phyloP scores from a whole-genome alignment of 2,113 vertebrate genomes.

The Sminthopsis crassicaudata region DNA sequence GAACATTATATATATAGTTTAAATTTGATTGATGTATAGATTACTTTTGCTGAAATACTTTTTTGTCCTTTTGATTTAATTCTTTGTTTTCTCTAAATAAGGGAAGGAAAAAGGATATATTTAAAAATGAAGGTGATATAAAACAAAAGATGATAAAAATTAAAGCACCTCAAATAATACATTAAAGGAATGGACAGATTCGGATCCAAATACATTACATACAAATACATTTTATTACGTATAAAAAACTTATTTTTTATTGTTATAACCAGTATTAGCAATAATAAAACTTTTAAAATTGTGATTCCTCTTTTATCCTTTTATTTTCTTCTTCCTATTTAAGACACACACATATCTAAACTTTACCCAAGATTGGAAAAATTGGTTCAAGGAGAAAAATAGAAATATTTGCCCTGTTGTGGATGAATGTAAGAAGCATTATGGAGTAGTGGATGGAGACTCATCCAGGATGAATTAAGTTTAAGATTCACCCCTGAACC shows the following conservation, averaged over 20 bases:
- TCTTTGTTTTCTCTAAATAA: background rate
- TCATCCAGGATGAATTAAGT: background rate
- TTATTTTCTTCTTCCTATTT: constrained; percentile 14
- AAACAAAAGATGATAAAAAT: background rate
- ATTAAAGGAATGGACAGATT: background rate
- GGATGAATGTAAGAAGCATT: background rate
- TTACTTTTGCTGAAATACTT: background rate
- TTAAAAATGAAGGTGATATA: background rate
- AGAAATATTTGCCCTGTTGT: background rate
- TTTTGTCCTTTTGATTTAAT: background rate
- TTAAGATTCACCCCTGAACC: background rate
- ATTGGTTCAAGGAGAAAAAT: background rate
- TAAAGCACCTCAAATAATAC: background rate
- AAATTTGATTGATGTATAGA: background rate
- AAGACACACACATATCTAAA: constrained; percentile 16
- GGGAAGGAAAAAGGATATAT: background rate
- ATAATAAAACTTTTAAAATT: constrained; percentile 8
- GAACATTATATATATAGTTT: background rate
- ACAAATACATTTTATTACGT: background rate
- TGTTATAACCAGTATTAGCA: background rate
- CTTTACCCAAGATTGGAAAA: background rate
- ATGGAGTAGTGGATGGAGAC: background rate
- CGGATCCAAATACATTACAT: background rate
- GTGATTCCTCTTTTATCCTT: background rate
- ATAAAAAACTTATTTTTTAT: background rate